Base-by-base conservation (phyloP, 2,113 vertebrate genomes). In the Rhinoderma darwinii region DNA sequence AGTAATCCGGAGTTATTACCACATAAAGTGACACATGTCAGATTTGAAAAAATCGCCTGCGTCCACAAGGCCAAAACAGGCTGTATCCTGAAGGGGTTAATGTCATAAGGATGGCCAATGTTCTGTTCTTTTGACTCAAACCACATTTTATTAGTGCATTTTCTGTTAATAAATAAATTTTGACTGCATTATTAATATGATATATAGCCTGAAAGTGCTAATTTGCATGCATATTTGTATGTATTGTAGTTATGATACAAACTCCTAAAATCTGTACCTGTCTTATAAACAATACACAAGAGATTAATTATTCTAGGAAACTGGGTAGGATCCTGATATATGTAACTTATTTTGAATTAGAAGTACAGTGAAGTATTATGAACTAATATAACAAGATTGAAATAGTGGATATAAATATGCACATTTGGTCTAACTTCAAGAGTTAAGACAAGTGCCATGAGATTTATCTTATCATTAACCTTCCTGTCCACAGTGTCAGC, bases 381-480 rank as follows among this genome's bases (percentile, higher is more conserved):
- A 50, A 47, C 61, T 3, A 73, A 70, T 37, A 84, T 54, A 73
- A 72, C 18, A 50, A 7, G 41, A 17, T 4, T 35, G 17, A 73
- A 83, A 51, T 25, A 35, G 43, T 70, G 32, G 30, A n/a, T 72
- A 51, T 54, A 84, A 84, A 84, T 54, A 84, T 39, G 66, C 27
- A 84, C 22, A 72, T 84, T 72, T 54, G 30, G 43, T 83, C 43
- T 51, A 25, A 83, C 66, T 35, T 51, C 44, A 51, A 37, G 63
- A 51, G 63, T 73, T 83, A 66, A 68, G 17, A 83, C 63, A 73
- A 72, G 15, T 84, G 82, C 50, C 66, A 73, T 72, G 47, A 51
- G 63, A 54, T 73, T 54, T 84, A n/a, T 84, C 30, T 72, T 54
- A 47, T 84, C 32, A 84, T 84, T 84, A 84, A 84, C 82, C 82